Evolutionary conservation across 2,797 vertebrate genomes (phyloP), one percentile per base, ranked within the genome.

Genomic region (Tangara arthus): DNA sequence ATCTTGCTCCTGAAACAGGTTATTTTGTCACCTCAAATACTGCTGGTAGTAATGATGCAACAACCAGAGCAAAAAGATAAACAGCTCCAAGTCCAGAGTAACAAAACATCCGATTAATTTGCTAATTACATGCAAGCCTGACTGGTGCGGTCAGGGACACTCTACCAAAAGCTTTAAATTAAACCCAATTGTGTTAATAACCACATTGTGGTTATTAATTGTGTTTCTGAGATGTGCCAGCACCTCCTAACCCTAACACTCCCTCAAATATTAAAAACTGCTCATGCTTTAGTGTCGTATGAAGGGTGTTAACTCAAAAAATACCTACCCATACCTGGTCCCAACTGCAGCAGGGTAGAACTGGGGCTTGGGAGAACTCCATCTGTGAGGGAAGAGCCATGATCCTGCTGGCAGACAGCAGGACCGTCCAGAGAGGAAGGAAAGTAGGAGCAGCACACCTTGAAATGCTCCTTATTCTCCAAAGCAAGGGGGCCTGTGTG

Each of bases 311-410:
- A 49, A 53, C 30, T 57, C 34, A 41, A 52, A 27, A 86, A 30
- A 17, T 3, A 30, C 56, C 4, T 2, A 26, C 3, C 30, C 23
- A 12, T 5, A 21, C 19, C n/a, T 3, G 4, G 13, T 30, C 21
- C 20, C 12, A 37, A 4, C 52, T 22, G 49, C 49, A 37, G 30
- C 44, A 35, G 39, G 28, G 17, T 37, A 52, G 76, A 68, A 24
- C 0, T 24, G 13, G 57, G 12, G 41, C 9, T 66, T 22, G 21
- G 59, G 71, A 53, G 22, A 60, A 15, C 19, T 72, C 64, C 22
- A 11, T 23, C 49, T 9, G 1, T 37, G 46, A 46, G 42, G 26
- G 39, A 52, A 78, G 65, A 28, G 68, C 30, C 4, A 4, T 0
- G 3, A 46, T 22, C 50, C 34, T 5, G 1, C n/a, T 18, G 24